These are phyloP conservation scores for Pogoniulus pusillus DNA, from an alignment of 2,797 vertebrate species.

Conservation along the genomic window DNA sequence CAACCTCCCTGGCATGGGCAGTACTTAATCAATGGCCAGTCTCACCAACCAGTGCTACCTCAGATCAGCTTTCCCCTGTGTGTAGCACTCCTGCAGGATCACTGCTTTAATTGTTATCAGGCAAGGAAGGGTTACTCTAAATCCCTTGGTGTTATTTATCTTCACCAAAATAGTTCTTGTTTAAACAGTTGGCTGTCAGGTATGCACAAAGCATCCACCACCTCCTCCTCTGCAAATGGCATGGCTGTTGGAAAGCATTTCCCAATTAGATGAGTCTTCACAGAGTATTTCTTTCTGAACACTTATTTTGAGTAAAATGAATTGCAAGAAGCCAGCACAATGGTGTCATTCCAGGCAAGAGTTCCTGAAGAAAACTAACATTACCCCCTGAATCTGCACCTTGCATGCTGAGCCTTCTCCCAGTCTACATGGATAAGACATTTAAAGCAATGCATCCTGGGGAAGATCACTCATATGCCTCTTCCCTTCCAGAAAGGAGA, in stretches of 20 bases:
- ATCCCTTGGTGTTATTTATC: neutral
- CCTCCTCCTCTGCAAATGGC: conserved; percentile 23
- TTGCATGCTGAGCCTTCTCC: neutral
- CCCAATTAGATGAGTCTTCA: neutral
- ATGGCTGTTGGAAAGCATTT: conserved; percentile 24
- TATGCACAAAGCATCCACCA: conserved; percentile 20
- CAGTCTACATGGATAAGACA: neutral
- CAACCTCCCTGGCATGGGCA: too few relatives aligned
- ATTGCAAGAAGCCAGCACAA: neutral
- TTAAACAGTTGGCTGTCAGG: conserved; percentile 47
- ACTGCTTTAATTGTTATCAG: neutral
- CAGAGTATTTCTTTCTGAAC: neutral
- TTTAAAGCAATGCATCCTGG: neutral
- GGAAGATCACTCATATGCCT: neutral
- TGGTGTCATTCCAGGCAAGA: neutral
- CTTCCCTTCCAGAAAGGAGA: neutral
- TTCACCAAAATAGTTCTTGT: neutral
- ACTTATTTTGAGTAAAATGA: neutral
- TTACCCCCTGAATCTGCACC: neutral
- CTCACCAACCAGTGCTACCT: neutral
- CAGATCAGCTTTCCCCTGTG: neutral
- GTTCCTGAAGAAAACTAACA: neutral
- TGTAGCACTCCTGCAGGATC: neutral
- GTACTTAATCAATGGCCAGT: neutral
- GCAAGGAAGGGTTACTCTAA: neutral